Base-by-base conservation (phyloP, 2,113 vertebrate species). In the Bufo bufo region DNA sequence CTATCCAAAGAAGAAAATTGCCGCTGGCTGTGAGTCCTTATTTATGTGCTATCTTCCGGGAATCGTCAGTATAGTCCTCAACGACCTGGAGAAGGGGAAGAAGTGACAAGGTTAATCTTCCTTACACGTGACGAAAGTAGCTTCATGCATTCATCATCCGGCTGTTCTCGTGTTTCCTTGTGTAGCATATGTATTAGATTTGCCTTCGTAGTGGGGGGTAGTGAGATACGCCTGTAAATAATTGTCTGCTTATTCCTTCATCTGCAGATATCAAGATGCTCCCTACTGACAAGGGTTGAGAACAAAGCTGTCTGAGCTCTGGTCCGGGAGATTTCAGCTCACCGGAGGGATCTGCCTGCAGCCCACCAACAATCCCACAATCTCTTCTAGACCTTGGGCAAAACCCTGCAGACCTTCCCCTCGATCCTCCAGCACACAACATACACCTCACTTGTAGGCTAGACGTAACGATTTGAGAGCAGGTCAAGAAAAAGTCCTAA, bases 381-480 rank as follows among this genome's bases (percentile, higher is more conserved):
- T 78, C 65, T 43, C 12, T 78, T 56, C 50, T 85, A 74, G 45
- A 83, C 23, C 75, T 65, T 66, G 89, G 63, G 20, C 59, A 69
- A 61, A 52, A 54, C 43, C 63, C 80, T 83, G 79, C 69, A 63
- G 69, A 82, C 23, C 52, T 58, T 58, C 91, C 90, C 90, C 92
- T 94, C 90, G 92, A 90, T 84, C 91, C 19, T n/a, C 81, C 49
- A 14, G 49, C 92, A 93, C 91, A 95, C 95, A 95, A 95, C 95
- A 96, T 94, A 94, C 94, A 94, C 47, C 50, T 80, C 54, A 80
- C 52, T 95, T 3, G 93, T 95, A 95, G 94, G 92, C 94, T 94
- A 95, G 95, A 92, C 93, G 93, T 93, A 92, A 95, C 92, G 95
- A 95, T 93, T 94, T 95, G 95, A 90, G 93, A 92, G 87, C 54